Evolutionary conservation across 2,888 invertebrate genomes (phyloP).

Genomic region (Fissipunctia ypsillon): DNA sequence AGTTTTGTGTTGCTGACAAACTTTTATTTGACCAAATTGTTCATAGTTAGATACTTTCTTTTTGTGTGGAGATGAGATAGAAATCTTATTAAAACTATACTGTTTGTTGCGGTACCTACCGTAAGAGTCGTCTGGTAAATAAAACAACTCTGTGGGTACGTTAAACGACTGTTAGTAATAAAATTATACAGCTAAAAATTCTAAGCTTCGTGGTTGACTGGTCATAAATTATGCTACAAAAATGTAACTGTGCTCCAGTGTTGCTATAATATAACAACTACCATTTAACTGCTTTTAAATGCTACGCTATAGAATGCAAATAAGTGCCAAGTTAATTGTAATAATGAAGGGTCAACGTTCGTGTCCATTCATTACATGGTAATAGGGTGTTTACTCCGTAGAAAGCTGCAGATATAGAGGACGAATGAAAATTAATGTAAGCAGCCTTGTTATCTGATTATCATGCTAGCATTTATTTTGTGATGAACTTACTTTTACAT

Average conservation of each 20-base stretch:
- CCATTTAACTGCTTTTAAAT: not conserved
- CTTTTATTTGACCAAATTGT: conserved; percentile 62
- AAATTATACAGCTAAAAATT: not conserved
- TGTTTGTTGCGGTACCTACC: not conserved
- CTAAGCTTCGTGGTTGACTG: too few relatives aligned
- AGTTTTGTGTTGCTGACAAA: conserved; percentile 51
- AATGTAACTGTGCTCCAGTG: not conserved
- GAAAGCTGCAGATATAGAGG: not conserved
- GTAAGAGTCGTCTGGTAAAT: conserved; percentile 3
- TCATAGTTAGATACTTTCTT: conserved; percentile 55
- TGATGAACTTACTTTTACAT: not conserved
- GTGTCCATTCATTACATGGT: not conserved
- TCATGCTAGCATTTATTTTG: too few relatives aligned
- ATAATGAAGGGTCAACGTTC: not conserved
- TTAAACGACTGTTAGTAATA: not conserved
- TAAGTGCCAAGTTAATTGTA: conserved; percentile 2
- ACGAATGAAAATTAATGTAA: not conserved
- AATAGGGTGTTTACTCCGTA: not conserved
- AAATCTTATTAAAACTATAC: conserved; percentile 45
- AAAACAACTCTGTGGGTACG: not conserved
- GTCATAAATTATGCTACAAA: not conserved
- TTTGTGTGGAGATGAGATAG: conserved; percentile 39
- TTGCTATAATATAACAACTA: not conserved
- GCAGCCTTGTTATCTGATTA: not conserved
- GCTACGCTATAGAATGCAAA: not conserved